phyloP scores from a whole-genome alignment of 2,888 invertebrate genomes.

The Thysanoteuthis rhombus region DNA sequence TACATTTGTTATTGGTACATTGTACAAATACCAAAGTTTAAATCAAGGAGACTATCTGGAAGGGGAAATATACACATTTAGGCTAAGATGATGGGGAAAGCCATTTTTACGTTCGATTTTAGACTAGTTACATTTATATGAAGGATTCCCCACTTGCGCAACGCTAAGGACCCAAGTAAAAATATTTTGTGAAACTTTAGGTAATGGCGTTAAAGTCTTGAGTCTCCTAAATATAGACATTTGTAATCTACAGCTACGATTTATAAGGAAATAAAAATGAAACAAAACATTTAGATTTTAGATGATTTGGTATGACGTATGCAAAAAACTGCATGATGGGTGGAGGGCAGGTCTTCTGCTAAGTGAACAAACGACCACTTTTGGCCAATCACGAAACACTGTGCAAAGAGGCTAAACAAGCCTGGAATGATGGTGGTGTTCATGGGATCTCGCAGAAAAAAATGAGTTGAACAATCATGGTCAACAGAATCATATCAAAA shows the following conservation, averaged over 20 bases:
- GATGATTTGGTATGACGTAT: not conserved
- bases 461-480: not conserved
- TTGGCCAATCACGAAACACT: no score
- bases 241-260: not conserved
- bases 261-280: not conserved
- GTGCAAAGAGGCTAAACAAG: not conserved
- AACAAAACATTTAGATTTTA: not conserved
- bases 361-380: not conserved
- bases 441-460: no score
- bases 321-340: not conserved
- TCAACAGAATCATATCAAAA: not conserved
- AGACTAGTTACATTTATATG: no score
- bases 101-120: not conserved
- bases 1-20: not conserved
- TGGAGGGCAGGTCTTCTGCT: not conserved
- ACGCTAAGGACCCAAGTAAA: not conserved
- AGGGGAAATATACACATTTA: no score
- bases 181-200: not conserved
- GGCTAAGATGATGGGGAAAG: not conserved
- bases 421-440: not conserved
- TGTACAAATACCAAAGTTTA: no score
- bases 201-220: not conserved
- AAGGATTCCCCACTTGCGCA: not conserved
- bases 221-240: not conserved
- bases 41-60: not conserved